A percentile compares a stretch with the other conserved stretches of the same genome.
phyloP scores from a whole-genome alignment of 1,140 invertebrate genomes.

The Cydia strobilella region DNA sequence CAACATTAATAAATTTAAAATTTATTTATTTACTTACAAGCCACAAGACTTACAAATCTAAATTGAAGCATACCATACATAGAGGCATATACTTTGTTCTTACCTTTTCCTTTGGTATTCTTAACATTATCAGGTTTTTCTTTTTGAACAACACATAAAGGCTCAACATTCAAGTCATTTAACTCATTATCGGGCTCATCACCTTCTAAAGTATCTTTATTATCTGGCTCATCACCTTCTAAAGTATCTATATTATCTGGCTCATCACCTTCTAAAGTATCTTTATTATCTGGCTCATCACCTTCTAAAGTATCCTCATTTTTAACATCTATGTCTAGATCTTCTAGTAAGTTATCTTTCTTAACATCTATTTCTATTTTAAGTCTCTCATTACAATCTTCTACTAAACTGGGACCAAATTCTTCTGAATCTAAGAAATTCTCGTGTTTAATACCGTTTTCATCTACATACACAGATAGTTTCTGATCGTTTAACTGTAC shows the following conservation, averaged over 20 bases:
- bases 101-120: conserved; percentile 53
- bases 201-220: too few relatives aligned
- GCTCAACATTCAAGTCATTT: conserved; percentile 43
- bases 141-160: conserved; percentile 50
- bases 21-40: too few relatives aligned
- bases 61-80: too few relatives aligned
- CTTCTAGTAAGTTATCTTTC: not conserved
- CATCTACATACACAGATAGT: not conserved
- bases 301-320: conserved; percentile 42
- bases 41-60: too few relatives aligned
- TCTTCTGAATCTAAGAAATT: conserved; percentile 28
- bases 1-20: too few relatives aligned
- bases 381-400: not conserved
- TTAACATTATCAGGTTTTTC: conserved; percentile 44
- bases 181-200: conserved; percentile 54
- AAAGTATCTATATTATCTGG: too few relatives aligned
- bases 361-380: conserved; percentile 20
- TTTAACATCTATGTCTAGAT: conserved; percentile 40
- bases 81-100: not conserved
- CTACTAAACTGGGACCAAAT: conserved; percentile 7
- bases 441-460: conserved; percentile 36
- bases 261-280: too few relatives aligned
- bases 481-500: not conserved
- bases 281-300: conserved; percentile 53
- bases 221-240: conserved; percentile 59